Base-by-base conservation (phyloP, 2,888 invertebrate species). In the Ophion slaviceki region DNA sequence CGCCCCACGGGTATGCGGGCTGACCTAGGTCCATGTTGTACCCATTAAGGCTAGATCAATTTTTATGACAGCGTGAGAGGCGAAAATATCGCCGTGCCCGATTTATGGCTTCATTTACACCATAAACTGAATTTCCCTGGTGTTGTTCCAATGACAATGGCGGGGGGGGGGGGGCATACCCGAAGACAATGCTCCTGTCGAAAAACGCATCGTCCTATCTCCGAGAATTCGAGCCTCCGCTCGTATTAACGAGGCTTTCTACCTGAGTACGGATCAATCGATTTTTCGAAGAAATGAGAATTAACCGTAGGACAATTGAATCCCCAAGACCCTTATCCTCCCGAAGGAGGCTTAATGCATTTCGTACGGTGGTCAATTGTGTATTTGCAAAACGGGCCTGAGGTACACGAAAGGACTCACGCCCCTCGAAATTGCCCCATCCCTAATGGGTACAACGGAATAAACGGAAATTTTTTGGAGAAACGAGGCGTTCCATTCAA, bases 291-390 rank as follows among this genome's bases (percentile, higher is more conserved):
- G 67, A 47, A 66, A 80, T 57, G 28, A 47, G 72, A n/a, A 61
- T 83, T 72, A 24, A 2, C 68, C 10, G 8, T 70, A 67, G 36
- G 64, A 57, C 40, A 66, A 14, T 45, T 70, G 64, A 80, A 66
- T 74, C 80, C 57, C 57, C n/a, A 77, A 74, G 61, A 66, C 67
- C 32, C 40, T 4, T 40, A 40, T 40, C 6, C 40, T 8, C 45
- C 17, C 32, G 36, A 28, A 24, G 24, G 66, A 24, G 70, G 64
- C 53, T 67, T 36, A 32, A 32, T n/a, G 11, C 11, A 62, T 11
- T 71, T 67, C 20, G 61, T 47, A 61, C 72, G 76, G 76, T 80
- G 82, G 82, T 77, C 28, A 36, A 83, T 80, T 83, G 80, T 68
- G 17, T 3, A 20, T n/a, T 57, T 8, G n/a, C 53, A 36, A 66